Percentiles rank a stretch among this genome's conserved stretches.
These are phyloP conservation scores for Nothocercus julius DNA, from an alignment of 2,113 vertebrate genomes.

Conservation along the genomic window DNA sequence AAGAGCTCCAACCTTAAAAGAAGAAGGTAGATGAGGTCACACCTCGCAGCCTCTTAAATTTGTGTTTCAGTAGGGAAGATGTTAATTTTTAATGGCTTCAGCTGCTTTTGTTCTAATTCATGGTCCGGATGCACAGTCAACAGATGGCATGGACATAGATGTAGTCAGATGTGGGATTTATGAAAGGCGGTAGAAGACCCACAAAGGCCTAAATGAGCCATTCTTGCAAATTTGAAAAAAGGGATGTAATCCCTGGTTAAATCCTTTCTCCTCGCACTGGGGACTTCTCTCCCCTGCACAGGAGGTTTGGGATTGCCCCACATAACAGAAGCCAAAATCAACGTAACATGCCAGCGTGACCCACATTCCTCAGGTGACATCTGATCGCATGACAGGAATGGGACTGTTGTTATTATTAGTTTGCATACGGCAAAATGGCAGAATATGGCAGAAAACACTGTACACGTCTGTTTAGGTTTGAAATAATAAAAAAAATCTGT, in stretches of 20 bases:
- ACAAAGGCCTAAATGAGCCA: slow-evolving; percentile 50
- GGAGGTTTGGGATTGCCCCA: slow-evolving; percentile 42
- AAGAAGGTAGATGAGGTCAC: not conserved
- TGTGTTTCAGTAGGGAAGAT: not conserved
- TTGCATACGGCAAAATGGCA: not conserved
- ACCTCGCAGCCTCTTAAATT: not conserved
- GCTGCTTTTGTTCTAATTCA: not conserved
- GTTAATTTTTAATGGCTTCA: not conserved
- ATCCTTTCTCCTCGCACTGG: slow-evolving; percentile 37
- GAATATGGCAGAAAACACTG: not conserved
- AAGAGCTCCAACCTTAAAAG: not conserved
- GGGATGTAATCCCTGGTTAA: slow-evolving; percentile 48
- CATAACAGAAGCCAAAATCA: slow-evolving; percentile 49
- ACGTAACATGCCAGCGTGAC: not conserved
- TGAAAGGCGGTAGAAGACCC: slow-evolving; percentile 19
- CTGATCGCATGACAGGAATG: slow-evolving; percentile 1
- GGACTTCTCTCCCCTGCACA: not conserved
- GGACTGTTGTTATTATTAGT: not conserved
- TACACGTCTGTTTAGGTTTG: not conserved
- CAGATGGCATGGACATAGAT: slow-evolving; percentile 41
- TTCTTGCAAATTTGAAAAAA: slow-evolving; percentile 39
- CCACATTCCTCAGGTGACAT: slow-evolving; percentile 56
- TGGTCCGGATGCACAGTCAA: not conserved
- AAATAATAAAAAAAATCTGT: slow-evolving; percentile 4
- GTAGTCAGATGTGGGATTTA: not conserved